Percentiles rank a stretch among this genome's conserved stretches.
phyloP scores from a whole-genome alignment of 2,113 vertebrate species.

The Megaceryle torquata region DNA sequence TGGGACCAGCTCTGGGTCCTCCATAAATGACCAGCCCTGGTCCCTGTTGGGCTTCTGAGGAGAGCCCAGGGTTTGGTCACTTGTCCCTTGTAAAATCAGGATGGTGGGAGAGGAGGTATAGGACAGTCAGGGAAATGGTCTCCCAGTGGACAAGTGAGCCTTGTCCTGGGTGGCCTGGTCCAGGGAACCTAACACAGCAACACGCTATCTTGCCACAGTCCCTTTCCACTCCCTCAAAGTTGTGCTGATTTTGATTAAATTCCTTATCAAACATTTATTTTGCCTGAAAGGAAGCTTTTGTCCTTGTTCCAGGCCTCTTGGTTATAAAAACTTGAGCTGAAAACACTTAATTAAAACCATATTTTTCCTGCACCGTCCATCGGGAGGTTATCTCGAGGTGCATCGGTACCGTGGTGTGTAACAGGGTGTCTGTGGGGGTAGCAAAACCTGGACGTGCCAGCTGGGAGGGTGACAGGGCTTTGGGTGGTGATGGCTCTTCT shows the following conservation, averaged over 20 bases:
- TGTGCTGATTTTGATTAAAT: slow-evolving; percentile 27
- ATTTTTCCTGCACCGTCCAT: neutral
- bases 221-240: neutral
- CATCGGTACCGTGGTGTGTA: rapidly evolving
- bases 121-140: neutral
- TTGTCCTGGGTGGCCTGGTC: neutral
- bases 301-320: neutral
- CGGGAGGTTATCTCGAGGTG: neutral
- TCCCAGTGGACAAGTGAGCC: rapidly evolving
- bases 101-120: rapidly evolving
- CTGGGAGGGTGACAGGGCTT: neutral
- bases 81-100: neutral
- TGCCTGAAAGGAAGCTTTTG: slow-evolving; percentile 46
- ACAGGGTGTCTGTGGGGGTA: rapidly evolving
- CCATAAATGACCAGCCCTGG: neutral
- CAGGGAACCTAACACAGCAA: neutral
- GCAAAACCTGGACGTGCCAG: neutral
- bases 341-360: neutral
- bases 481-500: neutral
- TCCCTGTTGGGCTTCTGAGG: neutral
- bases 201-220: neutral
- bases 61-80: neutral
- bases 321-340: slow-evolving; percentile 18
- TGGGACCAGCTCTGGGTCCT: neutral
- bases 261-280: slow-evolving; percentile 7